Base-by-base conservation (phyloP, 2,888 invertebrate genomes). In the Perizoma flavofasciatum region DNA sequence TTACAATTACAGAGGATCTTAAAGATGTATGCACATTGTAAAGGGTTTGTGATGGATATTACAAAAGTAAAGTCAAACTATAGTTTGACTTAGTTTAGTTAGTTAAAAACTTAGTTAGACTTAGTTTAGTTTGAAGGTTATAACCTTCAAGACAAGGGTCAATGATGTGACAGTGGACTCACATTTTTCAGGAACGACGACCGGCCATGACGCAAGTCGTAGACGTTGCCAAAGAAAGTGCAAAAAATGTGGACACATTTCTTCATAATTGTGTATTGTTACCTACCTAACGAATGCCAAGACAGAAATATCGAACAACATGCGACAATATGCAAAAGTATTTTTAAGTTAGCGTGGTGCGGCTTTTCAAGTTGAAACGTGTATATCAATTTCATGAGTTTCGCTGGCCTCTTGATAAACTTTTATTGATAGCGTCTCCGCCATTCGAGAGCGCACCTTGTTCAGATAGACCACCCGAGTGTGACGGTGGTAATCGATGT, bases 391-490 rank as follows among this genome's bases (percentile, higher is more conserved):
- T 78, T 75, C 78, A 71, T 79, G 78, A 78, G 82, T 82, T 82
- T 74, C 74, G 79, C 75, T 83, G 81, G 78, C 79, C 83, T 81
- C 72, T 76, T 64, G 85, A 86, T 87, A 87, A 86, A 85, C 81
- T 80, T 69, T 68, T 70, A 74, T 71, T 75, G 83, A 84, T 85
- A 78, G 72, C 72, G 72, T 57, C 70, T 54, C 68, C 64, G 76
- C 75, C 80, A 78, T 78, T 78, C 78, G 75, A 72, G 63, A 62
- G 60, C 69, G 58, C 61, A 69, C 61, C 61, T 65, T 63, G 59
- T 60, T 58, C 60, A 74, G 89, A 88, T 60, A 74, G 89, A 88
- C 90, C 89, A 89, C 89, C 90, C 82, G 83, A 81, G 82, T 74
- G 78, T 60, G 58, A 70, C 72, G 72, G 69, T 68, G 74, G 61